Conservation (phyloP, 2,113 vertebrate genomes). For the Illadopsis cleaveri region DNA sequence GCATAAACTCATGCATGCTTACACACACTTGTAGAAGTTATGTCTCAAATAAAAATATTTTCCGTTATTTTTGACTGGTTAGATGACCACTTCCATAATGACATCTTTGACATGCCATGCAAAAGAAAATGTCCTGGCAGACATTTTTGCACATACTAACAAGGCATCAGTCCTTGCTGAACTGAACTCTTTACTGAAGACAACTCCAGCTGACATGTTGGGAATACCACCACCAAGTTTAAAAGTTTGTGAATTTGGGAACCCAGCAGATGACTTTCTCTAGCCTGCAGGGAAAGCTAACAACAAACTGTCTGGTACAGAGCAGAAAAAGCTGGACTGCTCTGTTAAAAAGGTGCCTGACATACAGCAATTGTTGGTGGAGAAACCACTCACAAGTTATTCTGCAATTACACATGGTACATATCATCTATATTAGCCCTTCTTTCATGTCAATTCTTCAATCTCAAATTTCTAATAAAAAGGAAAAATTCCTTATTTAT, state of each 20-base stretch:
- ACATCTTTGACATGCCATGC: neutral
- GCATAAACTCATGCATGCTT: neutral
- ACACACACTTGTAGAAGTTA: neutral
- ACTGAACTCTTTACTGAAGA: neutral
- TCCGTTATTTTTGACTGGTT: neutral
- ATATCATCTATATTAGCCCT: fast-evolving
- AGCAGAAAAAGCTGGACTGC: neutral
- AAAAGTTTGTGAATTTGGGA: neutral
- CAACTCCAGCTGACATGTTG: neutral
- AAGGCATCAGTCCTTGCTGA: neutral
- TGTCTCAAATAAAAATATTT: neutral
- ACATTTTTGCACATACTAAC: neutral
- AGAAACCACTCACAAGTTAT: neutral
- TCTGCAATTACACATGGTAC: neutral
- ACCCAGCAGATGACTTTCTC: neutral
- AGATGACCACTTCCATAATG: neutral
- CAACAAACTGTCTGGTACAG: neutral
- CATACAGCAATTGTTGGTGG: fast-evolving
- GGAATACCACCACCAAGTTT: neutral
- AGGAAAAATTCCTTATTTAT: neutral
- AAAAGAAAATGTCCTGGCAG: neutral
- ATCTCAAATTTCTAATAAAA: neutral
- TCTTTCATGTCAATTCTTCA: neutral
- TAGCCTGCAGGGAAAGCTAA: neutral
- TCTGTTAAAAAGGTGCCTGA: neutral